Conservation (phyloP, 2,888 invertebrate genomes). For the Emmelina monodactyla region DNA sequence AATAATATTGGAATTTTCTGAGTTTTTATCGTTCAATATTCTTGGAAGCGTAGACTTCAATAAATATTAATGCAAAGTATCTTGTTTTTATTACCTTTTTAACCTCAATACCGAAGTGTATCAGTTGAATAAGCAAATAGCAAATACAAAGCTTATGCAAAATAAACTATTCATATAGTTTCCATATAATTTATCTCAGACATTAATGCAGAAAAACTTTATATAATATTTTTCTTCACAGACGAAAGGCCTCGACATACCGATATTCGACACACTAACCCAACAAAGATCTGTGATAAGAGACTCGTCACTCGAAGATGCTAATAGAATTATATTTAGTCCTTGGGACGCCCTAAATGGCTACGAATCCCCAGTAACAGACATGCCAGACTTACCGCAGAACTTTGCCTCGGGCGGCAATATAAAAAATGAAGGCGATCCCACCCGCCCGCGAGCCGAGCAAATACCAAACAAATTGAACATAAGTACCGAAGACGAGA, state of each 20-base stretch:
- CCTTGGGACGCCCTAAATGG: slow-evolving; percentile 59
- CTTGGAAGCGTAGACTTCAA: too few species aligned
- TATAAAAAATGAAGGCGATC: slow-evolving; percentile 35
- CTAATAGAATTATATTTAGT: slow-evolving; percentile 63
- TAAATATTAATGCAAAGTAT: too few species aligned
- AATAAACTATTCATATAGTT: too few species aligned
- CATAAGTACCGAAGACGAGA: slow-evolving; percentile 52
- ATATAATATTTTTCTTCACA: slow-evolving; percentile 22
- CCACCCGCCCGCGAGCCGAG: slow-evolving; percentile 33
- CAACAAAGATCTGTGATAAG: slow-evolving; percentile 41
- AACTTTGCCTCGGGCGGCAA: slow-evolving; percentile 30
- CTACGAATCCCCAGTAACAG: slow-evolving; percentile 50
- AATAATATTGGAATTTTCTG: too few species aligned
- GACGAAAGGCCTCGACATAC: slow-evolving; percentile 58
- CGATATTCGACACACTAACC: slow-evolving; percentile 35
- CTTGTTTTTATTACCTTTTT: too few species aligned
- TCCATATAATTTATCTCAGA: too few species aligned
- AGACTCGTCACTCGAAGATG: slow-evolving; percentile 56
- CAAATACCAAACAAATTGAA: slow-evolving; percentile 54
- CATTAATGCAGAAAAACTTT: too few species aligned
- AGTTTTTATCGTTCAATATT: too few species aligned
- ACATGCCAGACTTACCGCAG: slow-evolving; percentile 55
- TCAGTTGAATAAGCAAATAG: too few species aligned
- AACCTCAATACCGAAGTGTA: too few species aligned
- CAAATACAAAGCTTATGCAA: too few species aligned